phyloP scores from a whole-genome alignment of 2,888 invertebrate genomes.

The Penaeus monodon region DNA sequence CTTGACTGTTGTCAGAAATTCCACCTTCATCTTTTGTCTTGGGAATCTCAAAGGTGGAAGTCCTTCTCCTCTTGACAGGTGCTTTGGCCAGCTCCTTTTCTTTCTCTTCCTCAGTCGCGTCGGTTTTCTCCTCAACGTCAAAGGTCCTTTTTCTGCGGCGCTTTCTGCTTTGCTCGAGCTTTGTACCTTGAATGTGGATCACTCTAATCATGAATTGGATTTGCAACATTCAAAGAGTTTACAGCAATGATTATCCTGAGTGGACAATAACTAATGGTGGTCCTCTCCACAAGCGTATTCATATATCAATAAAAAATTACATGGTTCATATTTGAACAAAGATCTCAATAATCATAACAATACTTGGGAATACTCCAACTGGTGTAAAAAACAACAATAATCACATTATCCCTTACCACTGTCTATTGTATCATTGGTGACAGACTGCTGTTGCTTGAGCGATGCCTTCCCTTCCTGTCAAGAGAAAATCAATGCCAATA shows the following conservation, averaged over 20 bases:
- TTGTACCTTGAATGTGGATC: not conserved
- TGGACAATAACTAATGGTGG: no score
- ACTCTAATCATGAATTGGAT: no score
- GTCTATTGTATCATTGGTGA: not conserved
- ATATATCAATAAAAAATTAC: not conserved
- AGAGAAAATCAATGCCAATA: not conserved
- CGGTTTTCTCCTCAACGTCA: not conserved
- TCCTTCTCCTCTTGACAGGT: not conserved
- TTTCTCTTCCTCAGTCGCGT: not conserved
- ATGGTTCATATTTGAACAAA: not conserved
- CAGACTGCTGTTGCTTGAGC: not conserved
- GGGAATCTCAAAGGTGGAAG: slow-evolving; percentile 1
- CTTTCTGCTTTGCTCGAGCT: not conserved
- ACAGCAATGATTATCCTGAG: no score
- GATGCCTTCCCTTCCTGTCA: not conserved
- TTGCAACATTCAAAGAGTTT: not conserved
- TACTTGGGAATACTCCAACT: no score
- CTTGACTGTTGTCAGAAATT: no score
- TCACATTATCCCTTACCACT: no score
- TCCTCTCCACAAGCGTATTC: not conserved
- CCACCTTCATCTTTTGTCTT: not conserved
- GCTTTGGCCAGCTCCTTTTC: not conserved
- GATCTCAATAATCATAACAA: not conserved
- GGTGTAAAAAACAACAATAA: no score
- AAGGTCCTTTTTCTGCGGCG: not conserved